Evolutionary conservation across 2,888 invertebrate species (phyloP).

Genomic region (Microplitis deprimator): DNA sequence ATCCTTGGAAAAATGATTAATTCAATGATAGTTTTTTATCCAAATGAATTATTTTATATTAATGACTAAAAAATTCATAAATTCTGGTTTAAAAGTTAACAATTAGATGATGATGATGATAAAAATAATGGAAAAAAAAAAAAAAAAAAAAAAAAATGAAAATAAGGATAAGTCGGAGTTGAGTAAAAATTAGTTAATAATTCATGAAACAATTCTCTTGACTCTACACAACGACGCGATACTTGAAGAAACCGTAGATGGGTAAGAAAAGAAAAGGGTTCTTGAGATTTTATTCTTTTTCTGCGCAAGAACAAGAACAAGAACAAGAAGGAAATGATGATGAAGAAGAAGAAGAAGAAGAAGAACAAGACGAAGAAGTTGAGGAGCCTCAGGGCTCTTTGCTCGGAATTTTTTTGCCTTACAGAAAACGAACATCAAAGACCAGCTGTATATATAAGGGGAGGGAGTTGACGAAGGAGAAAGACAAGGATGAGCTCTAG

Average conservation of each 20-base stretch:
- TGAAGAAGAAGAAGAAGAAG: constrained; percentile 32
- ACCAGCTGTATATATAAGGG: constrained; percentile 31
- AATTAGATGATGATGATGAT: constrained; percentile 11
- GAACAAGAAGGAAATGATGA: neutral
- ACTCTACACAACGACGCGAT: constrained; percentile 5
- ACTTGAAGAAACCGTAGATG: constrained; percentile 31
- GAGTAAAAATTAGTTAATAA: constrained; percentile 41
- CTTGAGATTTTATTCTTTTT: constrained; percentile 41
- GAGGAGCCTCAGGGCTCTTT: constrained; percentile 41
- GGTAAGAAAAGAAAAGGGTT: constrained; percentile 31
- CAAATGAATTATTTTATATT: neutral
- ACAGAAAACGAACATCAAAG: constrained; percentile 37
- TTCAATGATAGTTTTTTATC: neutral
- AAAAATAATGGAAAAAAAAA: too few relatives aligned
- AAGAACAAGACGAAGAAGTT: constrained; percentile 27
- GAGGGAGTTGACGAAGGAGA: neutral
- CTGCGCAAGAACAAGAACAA: constrained; percentile 32
- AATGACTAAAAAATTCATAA: neutral
- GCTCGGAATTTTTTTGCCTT: constrained; percentile 47
- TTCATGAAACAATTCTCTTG: constrained; percentile 41
- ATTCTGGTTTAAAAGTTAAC: neutral
- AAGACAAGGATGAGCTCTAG: constrained; percentile 26
- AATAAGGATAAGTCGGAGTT: neutral
- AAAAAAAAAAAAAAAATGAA: constrained; percentile 31
- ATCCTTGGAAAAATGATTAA: neutral